A percentile compares a stretch with the other conserved stretches of the same genome.
Evolutionary conservation across 1,140 invertebrate species (phyloP).

Genomic region (Panagrolaimus sp.): DNA sequence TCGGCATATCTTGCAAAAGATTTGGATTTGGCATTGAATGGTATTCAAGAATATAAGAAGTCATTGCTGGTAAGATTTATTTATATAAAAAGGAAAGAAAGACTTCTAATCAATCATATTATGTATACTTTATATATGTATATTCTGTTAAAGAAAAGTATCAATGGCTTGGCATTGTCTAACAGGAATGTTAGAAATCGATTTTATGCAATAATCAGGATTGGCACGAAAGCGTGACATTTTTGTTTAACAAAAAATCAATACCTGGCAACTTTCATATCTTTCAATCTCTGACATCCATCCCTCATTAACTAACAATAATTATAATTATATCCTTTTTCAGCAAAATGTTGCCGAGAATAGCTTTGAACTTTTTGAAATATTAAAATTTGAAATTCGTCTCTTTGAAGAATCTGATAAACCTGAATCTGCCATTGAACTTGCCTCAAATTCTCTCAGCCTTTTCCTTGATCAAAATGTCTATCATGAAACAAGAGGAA

Average conservation of each 20-base stretch:
- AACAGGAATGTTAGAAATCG: too few relatives aligned
- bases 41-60: constrained; percentile 87
- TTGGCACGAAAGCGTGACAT: too few relatives aligned
- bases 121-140: too few relatives aligned
- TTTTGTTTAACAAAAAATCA: too few relatives aligned
- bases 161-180: too few relatives aligned
- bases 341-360: background rate
- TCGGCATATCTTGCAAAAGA: constrained; percentile 92
- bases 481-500: constrained; percentile 72
- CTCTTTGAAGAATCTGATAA: constrained; percentile 85
- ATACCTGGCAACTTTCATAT: too few relatives aligned
- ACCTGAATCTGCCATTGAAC: constrained; percentile 74
- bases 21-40: constrained; percentile 90
- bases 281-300: too few relatives aligned
- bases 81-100: too few relatives aligned
- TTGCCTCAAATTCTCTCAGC: constrained; percentile 74
- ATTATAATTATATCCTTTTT: constrained; percentile 66
- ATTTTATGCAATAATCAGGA: too few relatives aligned
- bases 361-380: constrained; percentile 15
- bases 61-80: constrained; percentile 67
- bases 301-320: too few relatives aligned
- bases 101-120: too few relatives aligned
- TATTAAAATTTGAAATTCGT: constrained; percentile 69
- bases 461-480: constrained; percentile 6
- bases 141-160: too few relatives aligned